Evolutionary conservation across 1,140 invertebrate species (phyloP), one percentile per base, ranked within the genome.

Genomic region (Solenopsis fugax): DNA sequence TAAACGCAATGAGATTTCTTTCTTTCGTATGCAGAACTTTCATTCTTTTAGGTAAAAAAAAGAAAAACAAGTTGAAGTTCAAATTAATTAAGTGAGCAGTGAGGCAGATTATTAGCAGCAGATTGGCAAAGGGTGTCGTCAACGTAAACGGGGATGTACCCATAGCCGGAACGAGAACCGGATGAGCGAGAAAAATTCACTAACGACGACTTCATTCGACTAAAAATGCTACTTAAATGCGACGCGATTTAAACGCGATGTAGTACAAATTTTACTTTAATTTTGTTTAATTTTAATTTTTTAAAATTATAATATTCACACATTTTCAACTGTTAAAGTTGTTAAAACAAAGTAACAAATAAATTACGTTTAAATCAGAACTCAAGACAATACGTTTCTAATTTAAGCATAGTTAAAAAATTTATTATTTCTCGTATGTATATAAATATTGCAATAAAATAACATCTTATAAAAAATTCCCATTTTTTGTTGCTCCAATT

Each of bases 121-220:
- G 69, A 84, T 84, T 84, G 80, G 41, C 80, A 73, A 48, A 73
- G 24, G 5, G 41, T 84, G 69, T 73, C 69, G 67, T 84, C 80
- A 84, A 69, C 69, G 41, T 62, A 84, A 84, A 60, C 50, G 69
- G 10, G 24, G 3, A 82, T 58, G 16, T 78, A 64, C 29, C 24
- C 41, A 9, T 72, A n/a, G 16, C n/a, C 13, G 9, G 16, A 73
- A 82, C n/a, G 54, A 72, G 41, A 58, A 18, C 0, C 24, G 34
- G 13, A 69, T 21, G 21, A 52, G 10, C 6, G 50, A 78, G 21
- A 37, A 71, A 86, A 86, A n/a, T 69, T 29, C 21, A 4, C 12
- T 58, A 71, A 72, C n/a, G 56, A 81, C 24, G 12, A 56, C 18
- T 78, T 81, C 29, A 50, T n/a, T 54, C 4, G 21, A n/a, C 13